Evolutionary conservation across 92 coral and sea anemone genomes (phyloP), one percentile per base, ranked within the genome.

Genomic region (Palythoa grandiflora): DNA sequence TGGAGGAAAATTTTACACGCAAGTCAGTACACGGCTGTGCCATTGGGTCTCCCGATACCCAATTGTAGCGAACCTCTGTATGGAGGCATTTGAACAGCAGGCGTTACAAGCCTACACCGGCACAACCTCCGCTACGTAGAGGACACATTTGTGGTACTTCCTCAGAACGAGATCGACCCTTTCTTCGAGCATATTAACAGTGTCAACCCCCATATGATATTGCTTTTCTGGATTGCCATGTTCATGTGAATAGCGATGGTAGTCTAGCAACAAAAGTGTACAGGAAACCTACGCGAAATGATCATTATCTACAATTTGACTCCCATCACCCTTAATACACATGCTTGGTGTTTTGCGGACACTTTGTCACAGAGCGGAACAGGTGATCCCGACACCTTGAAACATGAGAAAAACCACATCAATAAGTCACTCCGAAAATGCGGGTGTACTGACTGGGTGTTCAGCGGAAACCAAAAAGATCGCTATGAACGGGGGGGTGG

Each of bases 361-460:
- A 4, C 65, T 59, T 17, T 12, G 16, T 59, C 65, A 59, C 65
- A 59, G 65, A 17, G 65, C 65, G 16, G 19, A 59, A 59, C 3
- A 59, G 15, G 65, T 44, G 48, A 44, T 44, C 48, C 48, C 48
- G 48, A 44, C 48, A 59, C 68, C 55, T 20, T 63, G 72, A 55
- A 54, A 28, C 3, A 63, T 21, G 83, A 78, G 70, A 78, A 78
- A 78, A 78, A 52, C 38, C 83, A 78, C 70, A 78, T 78, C 66
- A 78, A 78, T 2, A 81, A 3, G 86, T 61, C 86, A 68, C 86
- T 63, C 38, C 86, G n/a, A 47, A 81, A 55, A 81, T 81, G 75
- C 73, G 86, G 86, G 16, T 54, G 9, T 54, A 9, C 61, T 54
- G 61, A 54, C 13, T 54, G 61, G 9, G 61, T 54, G 16, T 54